Evolutionary conservation across 2,113 vertebrate genomes (phyloP).

Genomic region (Pan paniscus): DNA sequence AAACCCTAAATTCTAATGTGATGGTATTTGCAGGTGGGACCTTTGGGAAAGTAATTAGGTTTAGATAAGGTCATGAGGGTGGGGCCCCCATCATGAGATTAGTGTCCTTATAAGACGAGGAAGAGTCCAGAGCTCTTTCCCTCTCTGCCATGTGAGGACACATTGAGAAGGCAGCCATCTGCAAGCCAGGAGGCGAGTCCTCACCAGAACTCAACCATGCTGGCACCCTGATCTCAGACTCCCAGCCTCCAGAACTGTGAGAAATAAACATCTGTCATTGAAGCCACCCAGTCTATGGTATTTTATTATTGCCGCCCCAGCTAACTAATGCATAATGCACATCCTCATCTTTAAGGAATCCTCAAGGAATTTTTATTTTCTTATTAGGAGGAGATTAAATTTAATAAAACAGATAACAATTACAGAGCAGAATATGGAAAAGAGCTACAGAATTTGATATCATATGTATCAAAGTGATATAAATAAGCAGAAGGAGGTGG

Average conservation of each 20-base stretch:
- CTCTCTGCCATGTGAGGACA: not conserved
- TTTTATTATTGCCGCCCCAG: not conserved
- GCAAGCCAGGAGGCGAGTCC: not conserved
- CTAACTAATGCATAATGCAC: not conserved
- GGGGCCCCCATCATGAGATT: not conserved
- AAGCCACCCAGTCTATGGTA: not conserved
- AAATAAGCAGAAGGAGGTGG: not conserved
- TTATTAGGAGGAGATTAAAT: not conserved
- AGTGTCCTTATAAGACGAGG: not conserved
- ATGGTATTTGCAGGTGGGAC: not conserved
- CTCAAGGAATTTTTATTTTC: not conserved
- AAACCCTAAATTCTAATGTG: not conserved
- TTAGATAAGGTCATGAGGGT: not conserved
- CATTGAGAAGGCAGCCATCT: not conserved
- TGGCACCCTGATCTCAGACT: not conserved
- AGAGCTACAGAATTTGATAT: not conserved
- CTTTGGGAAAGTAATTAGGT: not conserved
- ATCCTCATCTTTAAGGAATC: not conserved
- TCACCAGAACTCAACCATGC: not conserved
- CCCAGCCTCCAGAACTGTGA: not conserved
- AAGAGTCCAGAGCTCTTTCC: not conserved
- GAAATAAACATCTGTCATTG: not conserved
- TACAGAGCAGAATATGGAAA: not conserved
- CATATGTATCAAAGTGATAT: not conserved
- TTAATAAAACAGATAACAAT: not conserved